Percentiles rank a stretch among this genome's conserved stretches.
Evolutionary conservation across 2,113 vertebrate species (phyloP).

Genomic region (Ia io): DNA sequence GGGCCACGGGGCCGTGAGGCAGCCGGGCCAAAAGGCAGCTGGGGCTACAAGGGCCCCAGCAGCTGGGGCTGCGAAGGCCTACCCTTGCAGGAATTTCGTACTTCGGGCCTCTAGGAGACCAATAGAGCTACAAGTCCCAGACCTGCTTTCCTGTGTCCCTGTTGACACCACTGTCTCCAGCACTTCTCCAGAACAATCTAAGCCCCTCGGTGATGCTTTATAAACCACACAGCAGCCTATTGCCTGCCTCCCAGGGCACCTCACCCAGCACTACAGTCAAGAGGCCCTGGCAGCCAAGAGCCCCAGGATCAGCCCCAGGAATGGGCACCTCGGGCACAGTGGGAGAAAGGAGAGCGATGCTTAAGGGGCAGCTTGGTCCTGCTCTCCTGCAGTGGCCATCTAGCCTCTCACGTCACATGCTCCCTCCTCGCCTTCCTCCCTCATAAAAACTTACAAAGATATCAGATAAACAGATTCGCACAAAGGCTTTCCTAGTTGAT

Average conservation of each 20-base stretch:
- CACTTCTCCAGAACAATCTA: not conserved
- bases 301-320: no score
- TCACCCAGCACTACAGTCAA: not conserved
- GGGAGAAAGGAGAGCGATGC: not conserved
- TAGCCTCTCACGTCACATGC: not conserved
- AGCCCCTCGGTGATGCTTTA: not conserved
- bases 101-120: not conserved
- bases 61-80: no score
- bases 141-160: not conserved
- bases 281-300: not conserved
- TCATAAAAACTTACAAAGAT: not conserved
- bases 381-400: not conserved
- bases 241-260: not conserved
- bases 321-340: fast-evolving
- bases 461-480: not conserved
- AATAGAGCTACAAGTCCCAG: not conserved
- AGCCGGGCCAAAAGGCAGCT: no score
- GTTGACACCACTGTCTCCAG: not conserved
- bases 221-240: not conserved
- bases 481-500: not conserved
- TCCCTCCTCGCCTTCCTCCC: not conserved
- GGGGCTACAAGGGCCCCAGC: no score
- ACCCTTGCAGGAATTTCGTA: no score
- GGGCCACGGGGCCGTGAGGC: no score
- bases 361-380: not conserved